Conservation (phyloP, 2,888 invertebrate species). For the Drosophila vallismaia region DNA sequence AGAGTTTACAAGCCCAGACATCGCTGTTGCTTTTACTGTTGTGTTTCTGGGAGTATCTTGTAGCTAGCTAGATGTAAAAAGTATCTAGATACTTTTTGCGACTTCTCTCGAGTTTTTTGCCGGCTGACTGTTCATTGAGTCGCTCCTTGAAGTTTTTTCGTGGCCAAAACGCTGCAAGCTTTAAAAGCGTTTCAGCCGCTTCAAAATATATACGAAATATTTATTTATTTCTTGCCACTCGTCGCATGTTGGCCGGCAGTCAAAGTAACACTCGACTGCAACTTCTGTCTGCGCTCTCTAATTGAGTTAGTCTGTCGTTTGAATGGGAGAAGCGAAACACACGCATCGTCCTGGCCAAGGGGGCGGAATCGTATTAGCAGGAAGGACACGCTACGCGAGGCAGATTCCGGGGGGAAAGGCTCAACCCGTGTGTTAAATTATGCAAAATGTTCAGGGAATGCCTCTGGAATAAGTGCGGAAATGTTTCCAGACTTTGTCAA, state of each 20-base stretch:
- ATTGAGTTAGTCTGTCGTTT: constrained; percentile 74
- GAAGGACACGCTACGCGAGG: constrained; percentile 12
- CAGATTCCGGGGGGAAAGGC: constrained; percentile 17
- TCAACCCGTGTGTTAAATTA: constrained; percentile 41
- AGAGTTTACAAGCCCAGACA: constrained; percentile 49
- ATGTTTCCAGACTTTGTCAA: constrained; percentile 18
- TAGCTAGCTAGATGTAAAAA: constrained; percentile 48
- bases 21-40: constrained; percentile 22
- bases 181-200: constrained; percentile 32
- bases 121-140: constrained; percentile 26
- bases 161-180: constrained; percentile 14
- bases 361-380: constrained; percentile 37
- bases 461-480: constrained; percentile 31
- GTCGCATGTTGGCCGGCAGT: constrained; percentile 52
- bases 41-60: constrained; percentile 32
- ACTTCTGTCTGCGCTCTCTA: constrained; percentile 69
- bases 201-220: constrained; percentile 28
- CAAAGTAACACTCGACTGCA: constrained; percentile 60
- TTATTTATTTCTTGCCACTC: constrained; percentile 34
- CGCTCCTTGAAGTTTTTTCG: constrained; percentile 11
- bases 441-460: constrained; percentile 40
- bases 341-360: constrained; percentile 31
- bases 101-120: constrained; percentile 17
- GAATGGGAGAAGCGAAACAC: constrained; percentile 25
- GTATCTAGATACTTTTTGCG: constrained; percentile 65